Conservation (phyloP, 2,888 invertebrate genomes). For the Eupithecia abbreviata region DNA sequence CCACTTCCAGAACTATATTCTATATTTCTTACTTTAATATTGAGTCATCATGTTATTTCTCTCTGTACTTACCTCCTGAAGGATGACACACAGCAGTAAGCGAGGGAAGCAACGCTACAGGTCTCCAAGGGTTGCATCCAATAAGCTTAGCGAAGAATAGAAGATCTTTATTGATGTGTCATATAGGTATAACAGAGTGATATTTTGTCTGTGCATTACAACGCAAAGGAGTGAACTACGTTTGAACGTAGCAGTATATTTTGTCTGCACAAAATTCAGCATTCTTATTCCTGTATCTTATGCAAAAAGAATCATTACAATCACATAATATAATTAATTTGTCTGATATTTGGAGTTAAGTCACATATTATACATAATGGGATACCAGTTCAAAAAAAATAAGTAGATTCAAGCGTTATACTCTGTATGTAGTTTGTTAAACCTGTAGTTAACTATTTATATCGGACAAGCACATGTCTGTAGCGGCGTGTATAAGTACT, state of each 20-base stretch:
- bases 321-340: no score
- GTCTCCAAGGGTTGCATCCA: background rate
- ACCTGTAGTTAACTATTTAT: no score
- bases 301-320: no score
- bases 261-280: no score
- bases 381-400: no score
- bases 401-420: no score
- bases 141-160: background rate
- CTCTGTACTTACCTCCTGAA: background rate
- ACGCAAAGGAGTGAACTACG: background rate
- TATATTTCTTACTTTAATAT: background rate
- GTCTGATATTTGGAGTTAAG: no score
- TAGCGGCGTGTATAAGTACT: no score
- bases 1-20: background rate
- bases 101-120: background rate
- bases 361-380: no score
- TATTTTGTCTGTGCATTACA: background rate
- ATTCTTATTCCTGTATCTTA: no score
- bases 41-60: background rate
- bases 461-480: background rate
- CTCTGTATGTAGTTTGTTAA: no score
- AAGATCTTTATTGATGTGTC: background rate
- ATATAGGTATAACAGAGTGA: background rate
- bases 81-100: background rate
- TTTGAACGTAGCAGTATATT: no score